A percentile compares a stretch with the other conserved stretches of the same genome.
Conservation (phyloP, 2,113 vertebrate species). For the Eublepharis macularius region DNA sequence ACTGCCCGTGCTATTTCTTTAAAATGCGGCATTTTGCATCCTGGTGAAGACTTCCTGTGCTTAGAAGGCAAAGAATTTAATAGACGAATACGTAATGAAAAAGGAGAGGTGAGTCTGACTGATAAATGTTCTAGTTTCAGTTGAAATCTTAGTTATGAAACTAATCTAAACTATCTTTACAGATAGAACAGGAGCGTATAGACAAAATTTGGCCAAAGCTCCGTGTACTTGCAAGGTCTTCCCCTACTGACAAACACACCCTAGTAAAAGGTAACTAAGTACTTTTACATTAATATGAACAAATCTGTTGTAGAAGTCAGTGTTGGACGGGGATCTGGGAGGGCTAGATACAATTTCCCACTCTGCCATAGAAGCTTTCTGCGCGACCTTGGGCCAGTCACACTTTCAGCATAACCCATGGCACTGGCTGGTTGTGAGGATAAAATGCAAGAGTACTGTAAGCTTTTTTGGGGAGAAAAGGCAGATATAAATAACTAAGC, state of each 20-base stretch:
- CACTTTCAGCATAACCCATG: no score
- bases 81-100: slow-evolving; percentile 97
- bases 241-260: slow-evolving; percentile 98
- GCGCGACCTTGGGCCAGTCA: no score
- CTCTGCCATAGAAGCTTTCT: no score
- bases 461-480: no score
- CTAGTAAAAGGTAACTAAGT: slow-evolving; percentile 90
- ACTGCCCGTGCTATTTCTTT: slow-evolving; percentile 95
- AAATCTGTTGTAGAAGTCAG: no score
- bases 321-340: no score
- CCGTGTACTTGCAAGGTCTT: slow-evolving; percentile 95
- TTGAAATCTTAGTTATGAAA: background rate
- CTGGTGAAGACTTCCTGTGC: slow-evolving; percentile 96
- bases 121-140: background rate
- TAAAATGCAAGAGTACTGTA: no score
- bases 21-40: slow-evolving; percentile 94
- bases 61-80: slow-evolving; percentile 99
- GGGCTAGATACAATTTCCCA: no score
- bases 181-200: slow-evolving; percentile 98
- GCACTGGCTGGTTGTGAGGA: no score
- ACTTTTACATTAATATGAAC: background rate
- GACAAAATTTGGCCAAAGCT: slow-evolving; percentile 99
- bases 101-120: slow-evolving; percentile 87
- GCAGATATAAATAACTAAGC: no score
- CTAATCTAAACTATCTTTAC: slow-evolving; percentile 61